These are phyloP conservation scores for Penaeus vannamei DNA, from an alignment of 1,140 invertebrate genomes.

Conservation along the genomic window DNA sequence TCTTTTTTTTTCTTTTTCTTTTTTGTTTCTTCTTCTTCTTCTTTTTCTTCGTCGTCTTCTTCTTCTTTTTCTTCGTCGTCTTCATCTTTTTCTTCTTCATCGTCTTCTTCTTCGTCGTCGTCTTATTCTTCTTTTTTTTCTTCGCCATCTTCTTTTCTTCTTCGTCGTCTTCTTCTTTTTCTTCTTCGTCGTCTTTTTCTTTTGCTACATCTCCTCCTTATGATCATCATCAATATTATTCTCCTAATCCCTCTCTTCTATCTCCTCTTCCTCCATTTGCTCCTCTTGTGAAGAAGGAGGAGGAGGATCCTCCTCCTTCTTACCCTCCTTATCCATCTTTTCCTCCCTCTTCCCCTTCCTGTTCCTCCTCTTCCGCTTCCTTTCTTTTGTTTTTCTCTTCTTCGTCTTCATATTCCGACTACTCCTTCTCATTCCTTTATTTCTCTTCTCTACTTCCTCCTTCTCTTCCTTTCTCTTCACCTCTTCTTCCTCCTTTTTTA, in stretches of 20 bases:
- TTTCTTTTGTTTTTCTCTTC: neutral
- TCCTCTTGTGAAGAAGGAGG: no score
- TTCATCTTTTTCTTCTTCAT: neutral
- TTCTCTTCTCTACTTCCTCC: neutral
- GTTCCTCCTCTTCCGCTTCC: neutral
- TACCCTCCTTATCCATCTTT: neutral
- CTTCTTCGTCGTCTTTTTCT: neutral
- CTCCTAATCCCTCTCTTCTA: neutral
- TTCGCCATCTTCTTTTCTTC: neutral
- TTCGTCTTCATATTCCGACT: neutral
- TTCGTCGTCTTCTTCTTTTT: neutral
- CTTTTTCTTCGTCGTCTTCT: neutral
- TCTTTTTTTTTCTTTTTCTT: neutral
- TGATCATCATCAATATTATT: neutral
- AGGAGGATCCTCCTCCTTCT: neutral
- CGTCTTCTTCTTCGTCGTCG: neutral
- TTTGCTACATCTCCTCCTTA: neutral
- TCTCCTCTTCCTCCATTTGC: neutral
- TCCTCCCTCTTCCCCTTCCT: no score
- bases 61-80: neutral
- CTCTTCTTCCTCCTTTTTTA: neutral
- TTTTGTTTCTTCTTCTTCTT: neutral
- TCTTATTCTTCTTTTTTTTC: neutral
- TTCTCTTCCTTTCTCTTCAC: neutral
- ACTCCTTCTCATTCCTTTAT: neutral